A percentile compares a stretch with the other conserved stretches of the same genome.
Evolutionary conservation across 2,113 vertebrate genomes (phyloP).

Genomic region (Ciconia boyciana): DNA sequence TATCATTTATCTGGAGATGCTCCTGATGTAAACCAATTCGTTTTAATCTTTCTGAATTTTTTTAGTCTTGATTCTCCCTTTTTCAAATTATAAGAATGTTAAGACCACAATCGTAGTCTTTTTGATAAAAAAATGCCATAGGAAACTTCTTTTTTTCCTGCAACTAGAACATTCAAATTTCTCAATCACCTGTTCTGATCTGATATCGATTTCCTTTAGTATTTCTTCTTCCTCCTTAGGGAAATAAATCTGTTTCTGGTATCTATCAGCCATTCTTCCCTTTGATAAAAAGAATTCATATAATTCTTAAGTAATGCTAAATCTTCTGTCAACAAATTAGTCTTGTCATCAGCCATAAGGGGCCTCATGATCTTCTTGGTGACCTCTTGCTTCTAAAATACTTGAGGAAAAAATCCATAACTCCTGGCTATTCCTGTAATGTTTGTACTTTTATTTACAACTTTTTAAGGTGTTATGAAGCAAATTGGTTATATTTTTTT

Average conservation of each 20-base stretch:
- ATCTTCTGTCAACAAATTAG: conserved; percentile 70
- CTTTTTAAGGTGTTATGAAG: neutral
- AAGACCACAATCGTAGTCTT: neutral
- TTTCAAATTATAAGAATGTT: neutral
- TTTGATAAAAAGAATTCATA: conserved; percentile 70
- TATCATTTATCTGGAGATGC: neutral
- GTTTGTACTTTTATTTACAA: neutral
- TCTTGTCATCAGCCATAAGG: conserved; percentile 68
- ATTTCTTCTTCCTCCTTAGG: conserved; percentile 63
- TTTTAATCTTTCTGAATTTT: neutral
- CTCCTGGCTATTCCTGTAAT: neutral
- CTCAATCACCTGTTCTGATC: conserved; percentile 65
- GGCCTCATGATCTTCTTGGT: conserved; percentile 64
- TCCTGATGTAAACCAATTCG: neutral
- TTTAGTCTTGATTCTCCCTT: neutral
- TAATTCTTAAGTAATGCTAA: conserved; percentile 71
- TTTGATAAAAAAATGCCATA: neutral
- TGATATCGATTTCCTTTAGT: conserved; percentile 65
- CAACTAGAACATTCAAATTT: conserved; percentile 37
- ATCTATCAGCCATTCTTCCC: conserved; percentile 57
- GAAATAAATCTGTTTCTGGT: conserved; percentile 71
- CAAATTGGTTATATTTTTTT: neutral
- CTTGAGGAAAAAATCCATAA: conserved; percentile 23
- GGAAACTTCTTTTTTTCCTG: neutral
- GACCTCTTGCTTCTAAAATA: conserved; percentile 57